phyloP scores from a whole-genome alignment of 2,797 vertebrate genomes.

The Brachyrhaphis roseni region DNA sequence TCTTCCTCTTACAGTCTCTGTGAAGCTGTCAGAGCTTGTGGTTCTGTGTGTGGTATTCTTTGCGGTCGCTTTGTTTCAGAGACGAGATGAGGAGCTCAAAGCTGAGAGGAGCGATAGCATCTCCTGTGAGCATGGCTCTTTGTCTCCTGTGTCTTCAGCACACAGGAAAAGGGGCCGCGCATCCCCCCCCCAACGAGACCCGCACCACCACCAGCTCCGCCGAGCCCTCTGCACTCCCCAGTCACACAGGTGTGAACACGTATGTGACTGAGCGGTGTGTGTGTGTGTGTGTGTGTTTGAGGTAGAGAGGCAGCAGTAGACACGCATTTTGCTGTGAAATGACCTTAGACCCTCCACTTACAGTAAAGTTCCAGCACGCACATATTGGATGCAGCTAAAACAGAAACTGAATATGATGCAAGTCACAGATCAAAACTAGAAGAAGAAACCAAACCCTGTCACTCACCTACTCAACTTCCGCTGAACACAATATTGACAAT shows the following conservation, averaged over 20 bases:
- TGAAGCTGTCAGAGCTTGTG: conserved; percentile 65
- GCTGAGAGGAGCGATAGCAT: conserved; percentile 70
- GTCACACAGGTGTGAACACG: conserved; percentile 55
- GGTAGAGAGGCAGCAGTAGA: background rate
- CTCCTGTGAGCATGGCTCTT: conserved; percentile 37
- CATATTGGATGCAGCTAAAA: conserved; percentile 18
- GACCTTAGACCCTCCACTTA: background rate
- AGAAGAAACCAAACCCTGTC: conserved; percentile 47
- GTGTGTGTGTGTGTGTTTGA: conserved; percentile 34
- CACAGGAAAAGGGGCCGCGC: conserved; percentile 74
- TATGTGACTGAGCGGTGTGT: conserved; percentile 4
- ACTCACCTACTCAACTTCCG: conserved; percentile 68
- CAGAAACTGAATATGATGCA: conserved; percentile 59
- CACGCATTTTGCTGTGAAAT: conserved; percentile 8
- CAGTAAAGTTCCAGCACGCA: background rate
- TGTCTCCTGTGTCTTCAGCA: conserved; percentile 52
- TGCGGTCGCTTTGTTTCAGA: conserved; percentile 84
- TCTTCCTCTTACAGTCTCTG: conserved; percentile 15
- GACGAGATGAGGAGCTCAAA: conserved; percentile 74
- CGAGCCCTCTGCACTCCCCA: conserved; percentile 25
- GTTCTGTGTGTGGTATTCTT: conserved; percentile 76
- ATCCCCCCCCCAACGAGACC: conserved; percentile 33
- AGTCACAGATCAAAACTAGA: conserved; percentile 57
- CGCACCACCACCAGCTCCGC: conserved; percentile 47
- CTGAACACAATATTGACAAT: conserved; percentile 59